Conservation (phyloP, 1,140 invertebrate species). For the Apocrypta bakeri region DNA sequence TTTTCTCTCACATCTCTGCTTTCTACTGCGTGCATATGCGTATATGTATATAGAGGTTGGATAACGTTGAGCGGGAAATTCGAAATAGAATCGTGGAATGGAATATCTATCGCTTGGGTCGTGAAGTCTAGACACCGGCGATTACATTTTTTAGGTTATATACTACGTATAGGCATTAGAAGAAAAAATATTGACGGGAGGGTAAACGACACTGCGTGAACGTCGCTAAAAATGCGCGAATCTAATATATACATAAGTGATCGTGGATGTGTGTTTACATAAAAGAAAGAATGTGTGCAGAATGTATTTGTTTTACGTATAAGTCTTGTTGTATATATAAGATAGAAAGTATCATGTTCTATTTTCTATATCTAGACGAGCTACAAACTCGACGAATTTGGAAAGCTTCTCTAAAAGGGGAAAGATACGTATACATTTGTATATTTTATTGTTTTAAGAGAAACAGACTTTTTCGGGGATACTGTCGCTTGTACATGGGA, state of each 20-base stretch:
- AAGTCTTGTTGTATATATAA: background rate
- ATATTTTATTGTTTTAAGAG: background rate
- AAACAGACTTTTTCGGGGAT: background rate
- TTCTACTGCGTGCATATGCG: background rate
- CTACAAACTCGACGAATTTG: background rate
- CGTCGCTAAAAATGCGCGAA: background rate
- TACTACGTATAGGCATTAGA: no score
- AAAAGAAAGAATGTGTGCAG: no score
- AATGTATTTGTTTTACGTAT: background rate
- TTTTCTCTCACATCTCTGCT: background rate
- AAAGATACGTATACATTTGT: background rate
- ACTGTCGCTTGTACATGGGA: background rate
- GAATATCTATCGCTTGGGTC: background rate
- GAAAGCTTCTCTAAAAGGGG: background rate
- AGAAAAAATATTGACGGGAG: background rate
- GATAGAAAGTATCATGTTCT: background rate
- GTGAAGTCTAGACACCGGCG: background rate
- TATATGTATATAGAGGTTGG: background rate
- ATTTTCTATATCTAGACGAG: background rate
- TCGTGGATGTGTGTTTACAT: background rate
- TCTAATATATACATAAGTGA: background rate
- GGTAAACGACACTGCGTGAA: background rate
- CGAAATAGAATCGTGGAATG: background rate
- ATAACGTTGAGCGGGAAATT: background rate
- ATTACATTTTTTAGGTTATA: background rate